These are phyloP conservation scores for Choloepus hoffmanni DNA, from an alignment of 2,113 vertebrate species.

Conservation along the genomic window DNA sequence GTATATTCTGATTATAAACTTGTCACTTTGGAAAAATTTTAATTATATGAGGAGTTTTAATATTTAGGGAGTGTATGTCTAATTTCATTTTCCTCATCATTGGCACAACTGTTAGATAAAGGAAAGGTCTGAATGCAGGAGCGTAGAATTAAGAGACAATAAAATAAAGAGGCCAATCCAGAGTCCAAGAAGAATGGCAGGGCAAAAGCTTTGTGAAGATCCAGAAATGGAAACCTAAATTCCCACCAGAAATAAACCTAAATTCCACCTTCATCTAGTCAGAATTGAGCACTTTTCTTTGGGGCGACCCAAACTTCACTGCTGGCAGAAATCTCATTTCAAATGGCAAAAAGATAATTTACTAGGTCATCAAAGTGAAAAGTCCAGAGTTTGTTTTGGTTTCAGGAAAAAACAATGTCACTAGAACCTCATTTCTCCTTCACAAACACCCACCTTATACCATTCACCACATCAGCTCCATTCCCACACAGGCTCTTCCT, in stretches of 20 bases:
- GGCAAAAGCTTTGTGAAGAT: not conserved
- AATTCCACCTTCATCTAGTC: not conserved
- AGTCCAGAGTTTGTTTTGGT: not conserved
- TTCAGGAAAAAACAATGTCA: constrained; percentile 2
- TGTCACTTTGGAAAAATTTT: constrained; percentile 35
- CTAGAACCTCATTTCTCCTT: not conserved
- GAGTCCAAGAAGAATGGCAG: not conserved
- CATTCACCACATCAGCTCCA: not conserved
- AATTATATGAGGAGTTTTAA: not conserved
- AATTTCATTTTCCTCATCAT: not conserved
- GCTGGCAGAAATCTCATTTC: constrained; percentile 23
- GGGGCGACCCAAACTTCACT: not conserved
- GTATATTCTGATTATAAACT: constrained; percentile 35
- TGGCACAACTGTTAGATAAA: not conserved
- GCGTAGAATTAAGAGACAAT: not conserved
- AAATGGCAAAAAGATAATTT: not conserved
- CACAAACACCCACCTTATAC: not conserved
- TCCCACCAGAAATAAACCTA: not conserved
- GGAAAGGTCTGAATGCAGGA: not conserved
- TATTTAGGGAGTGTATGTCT: not conserved
- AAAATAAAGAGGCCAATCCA: not conserved
- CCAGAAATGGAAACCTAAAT: not conserved
- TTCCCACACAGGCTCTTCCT: not conserved
- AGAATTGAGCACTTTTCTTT: not conserved
- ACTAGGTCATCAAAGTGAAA: not conserved